Percentiles rank a stretch among this genome's conserved stretches.
Evolutionary conservation across 2,888 invertebrate species (phyloP).

Genomic region (Pyrrhosoma nymphula): DNA sequence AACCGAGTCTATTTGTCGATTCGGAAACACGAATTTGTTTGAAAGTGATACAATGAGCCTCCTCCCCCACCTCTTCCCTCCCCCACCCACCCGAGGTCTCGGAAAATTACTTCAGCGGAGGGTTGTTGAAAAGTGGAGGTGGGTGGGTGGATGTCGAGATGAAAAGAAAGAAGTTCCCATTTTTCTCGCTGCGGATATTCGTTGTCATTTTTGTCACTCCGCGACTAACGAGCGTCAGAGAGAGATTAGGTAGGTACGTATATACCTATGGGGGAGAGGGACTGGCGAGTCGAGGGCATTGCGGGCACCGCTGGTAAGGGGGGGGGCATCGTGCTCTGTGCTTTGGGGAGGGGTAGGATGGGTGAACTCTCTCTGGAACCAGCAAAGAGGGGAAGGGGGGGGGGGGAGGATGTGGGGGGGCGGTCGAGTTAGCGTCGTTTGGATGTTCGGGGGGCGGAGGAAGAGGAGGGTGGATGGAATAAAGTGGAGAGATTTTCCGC

Average conservation of each 20-base stretch:
- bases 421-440: too few species aligned
- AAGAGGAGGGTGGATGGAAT: background rate
- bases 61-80: too few species aligned
- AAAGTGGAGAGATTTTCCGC: slow-evolving; percentile 39
- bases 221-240: background rate
- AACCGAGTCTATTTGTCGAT: too few species aligned
- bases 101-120: too few species aligned
- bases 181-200: background rate
- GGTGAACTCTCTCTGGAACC: background rate
- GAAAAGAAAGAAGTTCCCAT: background rate
- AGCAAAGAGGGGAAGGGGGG: background rate
- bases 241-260: too few species aligned
- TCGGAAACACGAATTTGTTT: too few species aligned
- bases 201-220: background rate
- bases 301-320: background rate
- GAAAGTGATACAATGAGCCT: too few species aligned
- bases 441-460: background rate
- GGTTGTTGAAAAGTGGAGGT: too few species aligned
- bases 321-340: background rate
- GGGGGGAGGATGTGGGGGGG: background rate
- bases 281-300: background rate
- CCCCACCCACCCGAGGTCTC: too few species aligned
- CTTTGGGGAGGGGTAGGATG: background rate
- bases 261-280: background rate
- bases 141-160: too few species aligned